Base-by-base conservation (phyloP, 2,888 invertebrate genomes). In the Dryadula phaetusa region DNA sequence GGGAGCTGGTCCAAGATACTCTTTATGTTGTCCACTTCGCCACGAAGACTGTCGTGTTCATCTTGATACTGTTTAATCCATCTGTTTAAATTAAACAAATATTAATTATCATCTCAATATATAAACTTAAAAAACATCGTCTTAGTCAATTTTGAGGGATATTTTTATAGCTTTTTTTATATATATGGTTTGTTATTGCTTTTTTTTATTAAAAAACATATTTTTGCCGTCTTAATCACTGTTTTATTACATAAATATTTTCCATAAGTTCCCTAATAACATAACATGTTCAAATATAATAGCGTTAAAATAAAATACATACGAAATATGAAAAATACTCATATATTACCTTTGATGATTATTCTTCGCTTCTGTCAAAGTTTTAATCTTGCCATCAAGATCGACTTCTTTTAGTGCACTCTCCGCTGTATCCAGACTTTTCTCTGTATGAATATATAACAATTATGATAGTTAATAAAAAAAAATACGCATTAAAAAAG, bases 11-110 rank as follows among this genome's bases (percentile, higher is more conserved):
- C 94, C 1, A 96, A 93, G 75, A 99, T 98, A 62, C 95, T 94
- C 77, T 96, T 95, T 61, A 98, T 95, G 81, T 98, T 98, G 7
- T 94, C 94, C 3, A 98, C 98, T 85, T 98, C 98, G 1, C 88
- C 88, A 72, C 94, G 90, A 12, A 98, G 92, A 67, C 94, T 90
- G 52, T 89, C 93, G 54, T 97, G 94, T 79, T 98, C 97, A 14
- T 95, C 95, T 80, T 96, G 95, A 78, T 98, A 97, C 76, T 95
- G 95, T 69, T 96, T 96, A 76, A 97, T 95, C 93, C 96, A 95
- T 75, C 96, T 95, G 74, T n/a, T 66, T 64, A 1, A 60, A n/a
- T n/a, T n/a, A n/a, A 54, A 61, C 60, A 7, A 47, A 58, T 20
- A 10, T 28, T 32, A 4, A 6, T 52, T 25, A 52, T 4, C 10